Percentiles rank a stretch among this genome's conserved stretches.
Evolutionary conservation across 2,113 vertebrate genomes (phyloP).

Genomic region (Saimiri boliviensis): DNA sequence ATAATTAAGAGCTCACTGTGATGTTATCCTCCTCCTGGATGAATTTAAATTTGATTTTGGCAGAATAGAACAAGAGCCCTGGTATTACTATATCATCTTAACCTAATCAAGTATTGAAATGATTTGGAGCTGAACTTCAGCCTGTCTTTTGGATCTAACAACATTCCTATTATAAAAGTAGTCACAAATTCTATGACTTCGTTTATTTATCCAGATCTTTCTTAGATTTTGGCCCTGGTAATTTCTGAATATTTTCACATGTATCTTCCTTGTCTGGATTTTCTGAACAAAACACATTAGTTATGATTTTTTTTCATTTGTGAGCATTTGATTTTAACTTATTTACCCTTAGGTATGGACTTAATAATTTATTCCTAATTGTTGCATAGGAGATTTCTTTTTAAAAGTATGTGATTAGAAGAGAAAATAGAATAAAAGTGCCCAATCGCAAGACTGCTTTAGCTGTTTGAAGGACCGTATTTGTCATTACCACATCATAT

Average conservation of each 20-base stretch:
- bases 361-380: background rate
- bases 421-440: background rate
- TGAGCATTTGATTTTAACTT: background rate
- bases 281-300: background rate
- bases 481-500: background rate
- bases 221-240: background rate
- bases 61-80: background rate
- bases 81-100: background rate
- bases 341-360: background rate
- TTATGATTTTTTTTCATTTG: background rate
- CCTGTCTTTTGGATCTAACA: background rate
- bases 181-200: background rate
- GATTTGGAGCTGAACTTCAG: background rate
- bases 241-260: background rate
- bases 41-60: background rate
- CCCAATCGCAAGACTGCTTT: background rate
- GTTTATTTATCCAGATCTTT: background rate
- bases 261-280: background rate
- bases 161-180: background rate
- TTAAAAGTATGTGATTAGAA: background rate
- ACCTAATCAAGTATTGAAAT: background rate
- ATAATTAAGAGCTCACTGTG: background rate
- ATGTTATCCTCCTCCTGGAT: background rate
- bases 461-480: background rate
- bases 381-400: background rate